Percentiles rank a stretch among this genome's conserved stretches.
Evolutionary conservation across 2,797 vertebrate species (phyloP).

Genomic region (Tolypeutes matacus): DNA sequence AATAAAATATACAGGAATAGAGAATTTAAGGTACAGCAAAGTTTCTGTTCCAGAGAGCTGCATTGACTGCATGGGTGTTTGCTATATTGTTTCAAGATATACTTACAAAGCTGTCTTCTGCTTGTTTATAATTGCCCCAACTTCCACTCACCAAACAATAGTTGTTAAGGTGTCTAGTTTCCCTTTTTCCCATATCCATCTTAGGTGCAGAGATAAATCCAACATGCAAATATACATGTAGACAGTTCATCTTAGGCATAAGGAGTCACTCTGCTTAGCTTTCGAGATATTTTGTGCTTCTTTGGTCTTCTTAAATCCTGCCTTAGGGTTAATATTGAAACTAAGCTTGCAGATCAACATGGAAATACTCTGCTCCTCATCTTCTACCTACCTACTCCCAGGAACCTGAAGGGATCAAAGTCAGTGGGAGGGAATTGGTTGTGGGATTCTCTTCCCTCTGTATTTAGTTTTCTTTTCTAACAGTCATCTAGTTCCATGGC

Average conservation of each 20-base stretch:
- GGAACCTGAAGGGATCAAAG: background rate
- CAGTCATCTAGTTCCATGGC: background rate
- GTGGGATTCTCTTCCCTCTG: background rate
- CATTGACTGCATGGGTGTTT: background rate
- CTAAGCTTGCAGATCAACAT: background rate
- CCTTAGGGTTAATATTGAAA: background rate
- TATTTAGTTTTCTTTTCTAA: background rate
- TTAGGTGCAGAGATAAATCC: background rate
- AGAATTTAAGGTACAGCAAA: conserved; percentile 18
- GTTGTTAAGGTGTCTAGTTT: background rate
- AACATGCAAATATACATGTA: background rate
- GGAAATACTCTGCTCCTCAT: background rate
- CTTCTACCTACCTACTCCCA: background rate
- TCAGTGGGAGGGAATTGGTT: background rate
- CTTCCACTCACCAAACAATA: background rate
- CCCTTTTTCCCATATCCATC: background rate
- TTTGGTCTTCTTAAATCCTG: background rate
- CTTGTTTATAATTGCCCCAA: background rate
- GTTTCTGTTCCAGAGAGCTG: conserved; percentile 31
- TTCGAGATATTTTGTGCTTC: background rate
- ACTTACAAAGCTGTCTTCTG: background rate
- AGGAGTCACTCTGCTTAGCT: background rate
- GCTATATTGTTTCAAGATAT: background rate
- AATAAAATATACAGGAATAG: background rate
- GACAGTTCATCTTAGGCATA: background rate